Evolutionary conservation across 2,888 invertebrate genomes (phyloP), one percentile per base, ranked within the genome.

Genomic region (Branchinecta sandiegonensis): DNA sequence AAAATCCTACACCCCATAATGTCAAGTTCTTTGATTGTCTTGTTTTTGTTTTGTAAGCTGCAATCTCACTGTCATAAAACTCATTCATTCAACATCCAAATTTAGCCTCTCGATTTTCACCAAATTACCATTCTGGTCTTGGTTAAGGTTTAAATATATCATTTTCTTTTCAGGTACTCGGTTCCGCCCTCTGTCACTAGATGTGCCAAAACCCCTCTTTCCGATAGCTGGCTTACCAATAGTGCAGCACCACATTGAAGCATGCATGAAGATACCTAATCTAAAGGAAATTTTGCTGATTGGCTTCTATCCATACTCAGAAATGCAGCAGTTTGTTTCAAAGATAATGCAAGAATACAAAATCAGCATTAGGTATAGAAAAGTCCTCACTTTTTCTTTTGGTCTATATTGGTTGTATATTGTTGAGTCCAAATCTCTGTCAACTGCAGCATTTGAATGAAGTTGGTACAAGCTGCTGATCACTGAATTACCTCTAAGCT

Each of bases 191-290:
- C 81, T 99, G 5, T 96, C 96, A 0, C 80, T 99, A 70, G 96
- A 97, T 77, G 87, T 90, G n/a, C 96, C 99, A 0, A 99, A 99
- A 78, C 97, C 97, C 0, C 78, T 99, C 14, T 99, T 99, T 78
- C 96, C 96, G 0, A 89, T 99, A 13, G 99, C 95, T 67, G 99
- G 99, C 0, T 80, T 92, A 63, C 96, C 97, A 0, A 83, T 97
- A 71, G 91, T 99, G 70, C 94, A 97, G 76, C 97, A 99, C 77
- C 94, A 96, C 76, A 94, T 99, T 67, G 94, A 95, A 78, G 94
- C 96, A 66, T 94, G 95, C 75, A 83, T 83, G 47, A 82, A 85
- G 77, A 80, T 96, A 37, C 80, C 85, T 37, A 85, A 86, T 70
- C 82, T 97, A 72, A 87, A 86, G 75, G 97, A 99, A 81, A 89